Evolutionary conservation across 2,113 vertebrate genomes (phyloP).

Genomic region (Orthonyx spaldingii): DNA sequence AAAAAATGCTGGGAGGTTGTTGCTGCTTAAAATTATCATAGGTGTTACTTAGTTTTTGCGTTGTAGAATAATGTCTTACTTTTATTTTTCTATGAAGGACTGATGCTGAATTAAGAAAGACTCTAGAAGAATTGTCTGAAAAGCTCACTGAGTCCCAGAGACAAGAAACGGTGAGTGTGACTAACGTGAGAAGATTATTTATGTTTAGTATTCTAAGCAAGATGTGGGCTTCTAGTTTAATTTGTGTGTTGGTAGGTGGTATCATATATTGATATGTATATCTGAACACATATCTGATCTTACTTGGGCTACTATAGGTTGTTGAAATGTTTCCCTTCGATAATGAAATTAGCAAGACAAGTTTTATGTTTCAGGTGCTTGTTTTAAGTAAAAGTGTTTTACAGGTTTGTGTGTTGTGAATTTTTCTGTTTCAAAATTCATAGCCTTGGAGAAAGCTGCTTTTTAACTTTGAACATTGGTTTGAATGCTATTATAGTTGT

Average conservation of each 20-base stretch:
- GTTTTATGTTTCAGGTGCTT: neutral
- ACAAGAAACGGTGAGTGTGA: slow-evolving; percentile 82
- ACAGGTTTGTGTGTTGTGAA: neutral
- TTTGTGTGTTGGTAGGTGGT: neutral
- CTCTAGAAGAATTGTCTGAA: slow-evolving; percentile 79
- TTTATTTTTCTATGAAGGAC: slow-evolving; percentile 68
- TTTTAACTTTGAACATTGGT: neutral
- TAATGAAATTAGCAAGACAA: neutral
- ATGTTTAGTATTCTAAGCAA: neutral
- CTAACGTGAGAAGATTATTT: neutral
- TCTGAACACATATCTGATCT: neutral
- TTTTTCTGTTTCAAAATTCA: neutral
- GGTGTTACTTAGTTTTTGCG: neutral
- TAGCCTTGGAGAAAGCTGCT: neutral
- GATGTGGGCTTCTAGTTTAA: neutral
- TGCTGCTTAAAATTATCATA: neutral
- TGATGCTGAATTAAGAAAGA: slow-evolving; percentile 84
- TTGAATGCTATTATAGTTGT: neutral
- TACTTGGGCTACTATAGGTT: neutral
- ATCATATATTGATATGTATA: neutral
- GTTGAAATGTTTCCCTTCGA: neutral
- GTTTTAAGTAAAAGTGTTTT: neutral
- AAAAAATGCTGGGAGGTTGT: neutral
- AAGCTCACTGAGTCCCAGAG: slow-evolving; percentile 75
- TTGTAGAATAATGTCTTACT: neutral